Percentiles rank a stretch among this genome's conserved stretches.
phyloP scores from a whole-genome alignment of 2,888 invertebrate species.

The Heterodera filipjevi region DNA sequence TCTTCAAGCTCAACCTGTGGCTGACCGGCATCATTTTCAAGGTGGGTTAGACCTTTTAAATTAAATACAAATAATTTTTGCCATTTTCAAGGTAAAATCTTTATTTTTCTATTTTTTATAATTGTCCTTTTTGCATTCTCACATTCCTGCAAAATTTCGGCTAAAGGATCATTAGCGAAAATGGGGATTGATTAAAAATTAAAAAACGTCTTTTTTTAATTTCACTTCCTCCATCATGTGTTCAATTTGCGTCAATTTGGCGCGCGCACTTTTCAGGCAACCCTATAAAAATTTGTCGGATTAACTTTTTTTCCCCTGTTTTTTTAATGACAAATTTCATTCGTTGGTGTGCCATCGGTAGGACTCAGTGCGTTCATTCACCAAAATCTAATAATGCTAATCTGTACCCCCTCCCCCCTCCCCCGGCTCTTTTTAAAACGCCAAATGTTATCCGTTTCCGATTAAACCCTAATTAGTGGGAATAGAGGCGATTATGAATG shows the following conservation, averaged over 20 bases:
- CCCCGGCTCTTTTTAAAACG: too few species aligned
- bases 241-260: background rate
- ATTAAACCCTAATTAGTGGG: background rate
- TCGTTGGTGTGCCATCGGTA: background rate
- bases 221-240: background rate
- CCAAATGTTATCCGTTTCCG: background rate
- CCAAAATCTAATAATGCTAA: background rate
- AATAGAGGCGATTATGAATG: too few species aligned
- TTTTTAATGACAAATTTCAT: background rate
- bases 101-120: background rate
- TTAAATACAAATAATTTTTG: background rate
- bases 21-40: slow-evolving; percentile 63
- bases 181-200: too few species aligned
- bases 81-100: background rate
- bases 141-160: too few species aligned
- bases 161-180: too few species aligned
- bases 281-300: background rate
- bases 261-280: background rate
- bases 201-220: background rate
- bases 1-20: slow-evolving; percentile 63
- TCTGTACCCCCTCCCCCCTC: too few species aligned
- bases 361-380: background rate
- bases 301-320: background rate
- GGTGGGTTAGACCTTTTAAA: slow-evolving; percentile 36
- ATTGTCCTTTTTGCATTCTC: too few species aligned